Percentiles rank a stretch among this genome's conserved stretches.
These are phyloP conservation scores for Drosophila bunnanda DNA, from an alignment of 2,888 invertebrate species.

Conservation along the genomic window DNA sequence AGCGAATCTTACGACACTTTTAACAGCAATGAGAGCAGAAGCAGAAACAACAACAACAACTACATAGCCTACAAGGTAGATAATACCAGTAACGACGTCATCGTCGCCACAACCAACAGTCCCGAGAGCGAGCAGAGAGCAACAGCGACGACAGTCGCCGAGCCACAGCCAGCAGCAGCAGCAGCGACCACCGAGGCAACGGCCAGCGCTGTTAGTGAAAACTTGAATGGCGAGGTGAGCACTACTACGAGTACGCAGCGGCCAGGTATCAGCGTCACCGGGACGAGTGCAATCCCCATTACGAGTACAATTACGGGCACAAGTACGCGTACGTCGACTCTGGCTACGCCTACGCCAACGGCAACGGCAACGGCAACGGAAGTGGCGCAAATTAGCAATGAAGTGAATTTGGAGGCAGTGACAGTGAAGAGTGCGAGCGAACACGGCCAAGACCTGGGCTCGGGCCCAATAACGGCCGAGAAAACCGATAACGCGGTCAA, in stretches of 20 bases:
- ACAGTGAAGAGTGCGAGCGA: slow-evolving; percentile 25
- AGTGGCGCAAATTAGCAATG: slow-evolving; percentile 79
- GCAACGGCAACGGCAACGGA: slow-evolving; percentile 67
- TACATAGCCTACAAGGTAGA: slow-evolving; percentile 40
- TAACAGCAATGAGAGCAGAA: slow-evolving; percentile 27
- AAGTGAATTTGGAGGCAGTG: slow-evolving; percentile 69
- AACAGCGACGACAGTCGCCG: not conserved
- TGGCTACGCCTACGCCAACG: slow-evolving; percentile 47
- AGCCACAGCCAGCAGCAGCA: not conserved
- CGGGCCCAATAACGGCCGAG: slow-evolving; percentile 27
- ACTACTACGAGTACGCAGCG: slow-evolving; percentile 45
- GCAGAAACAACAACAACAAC: slow-evolving; percentile 35
- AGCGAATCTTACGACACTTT: slow-evolving; percentile 31
- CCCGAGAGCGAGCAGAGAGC: slow-evolving; percentile 28
- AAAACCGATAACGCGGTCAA: slow-evolving; percentile 40
- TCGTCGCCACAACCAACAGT: slow-evolving; percentile 41
- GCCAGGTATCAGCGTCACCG: slow-evolving; percentile 18
- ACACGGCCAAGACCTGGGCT: slow-evolving; percentile 1
- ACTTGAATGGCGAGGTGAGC: slow-evolving; percentile 70
- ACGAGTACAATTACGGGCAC: slow-evolving; percentile 32
- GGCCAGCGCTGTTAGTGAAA: slow-evolving; percentile 72
- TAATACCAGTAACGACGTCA: slow-evolving; percentile 52
- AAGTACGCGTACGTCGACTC: slow-evolving; percentile 45
- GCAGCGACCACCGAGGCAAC: slow-evolving; percentile 12
- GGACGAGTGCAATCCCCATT: slow-evolving; percentile 1